These are phyloP conservation scores for Xestoiulus laeticollis DNA, from an alignment of 2,888 invertebrate genomes.

Conservation along the genomic window DNA sequence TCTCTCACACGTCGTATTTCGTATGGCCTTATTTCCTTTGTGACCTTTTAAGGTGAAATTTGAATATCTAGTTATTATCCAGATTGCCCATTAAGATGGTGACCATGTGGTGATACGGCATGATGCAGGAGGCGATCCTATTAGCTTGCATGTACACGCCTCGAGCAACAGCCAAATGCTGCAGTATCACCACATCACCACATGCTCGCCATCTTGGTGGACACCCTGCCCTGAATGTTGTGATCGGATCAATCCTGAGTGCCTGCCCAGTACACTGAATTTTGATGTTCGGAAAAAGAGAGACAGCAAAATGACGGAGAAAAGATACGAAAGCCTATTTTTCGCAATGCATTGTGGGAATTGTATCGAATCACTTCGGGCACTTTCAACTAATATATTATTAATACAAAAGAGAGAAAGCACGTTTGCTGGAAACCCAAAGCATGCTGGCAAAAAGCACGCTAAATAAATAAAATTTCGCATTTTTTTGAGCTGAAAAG, in stretches of 20 bases:
- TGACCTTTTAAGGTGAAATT: too few species aligned
- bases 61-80: too few species aligned
- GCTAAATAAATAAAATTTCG: slow-evolving; percentile 1
- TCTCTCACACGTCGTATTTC: too few species aligned
- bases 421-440: neutral
- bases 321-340: neutral
- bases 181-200: too few species aligned
- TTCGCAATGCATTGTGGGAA: neutral
- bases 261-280: neutral
- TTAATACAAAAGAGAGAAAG: neutral
- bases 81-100: too few species aligned
- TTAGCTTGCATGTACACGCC: too few species aligned
- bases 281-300: neutral
- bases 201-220: too few species aligned
- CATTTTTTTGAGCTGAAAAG: neutral
- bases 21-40: too few species aligned
- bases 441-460: neutral
- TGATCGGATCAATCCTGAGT: neutral
- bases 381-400: slow-evolving; percentile 20
- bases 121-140: too few species aligned
- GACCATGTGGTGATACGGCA: too few species aligned
- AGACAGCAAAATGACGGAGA: neutral
- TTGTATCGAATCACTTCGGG: neutral
- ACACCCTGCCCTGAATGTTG: too few species aligned
- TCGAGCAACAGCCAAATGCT: too few species aligned